Base-by-base conservation (phyloP, 1,140 invertebrate genomes). In the Drosophila pachea region DNA sequence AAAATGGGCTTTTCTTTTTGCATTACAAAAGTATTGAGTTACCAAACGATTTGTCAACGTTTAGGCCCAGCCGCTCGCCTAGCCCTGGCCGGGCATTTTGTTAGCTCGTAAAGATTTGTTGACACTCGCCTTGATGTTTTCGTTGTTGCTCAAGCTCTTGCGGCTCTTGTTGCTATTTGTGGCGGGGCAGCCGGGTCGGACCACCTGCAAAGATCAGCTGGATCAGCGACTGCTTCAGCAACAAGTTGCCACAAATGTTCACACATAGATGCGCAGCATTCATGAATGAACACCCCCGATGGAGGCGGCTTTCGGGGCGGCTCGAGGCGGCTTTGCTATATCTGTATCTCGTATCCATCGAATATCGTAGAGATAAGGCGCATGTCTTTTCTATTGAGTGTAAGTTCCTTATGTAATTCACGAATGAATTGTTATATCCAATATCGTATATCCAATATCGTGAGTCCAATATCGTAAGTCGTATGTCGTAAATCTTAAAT, bases 21-120 rank as follows among this genome's bases (percentile, higher is more conserved):
- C 78, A 81, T 81, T 81, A 82, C 76, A 84, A 84, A 78, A 84
- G 79, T 84, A 84, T 84, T 74, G 76, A 76, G 73, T 84, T 84
- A 78, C 79, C 70, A 58, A 84, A 74, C 79, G 79, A 84, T 84
- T 84, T 84, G 79, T 82, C 78, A 83, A 82, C 74, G 78, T 72
- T 82, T 81, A 81, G 78, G 61, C 55, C 42, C 56, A 68, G 54
- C 16, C 42, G 14, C 42, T 32, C 32, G 11, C 40, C 40, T 12
- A 12, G n/a, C 40, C 40, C 11, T 12, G 67, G 43, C 22, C 72
- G 69, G 67, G 59, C 65, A 76, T 81, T 79, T 76, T 76, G 73
- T 79, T 69, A 42, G 63, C 76, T 78, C 76, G 77, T 79, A 81
- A 81, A 79, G 77, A 66, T 81, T 81, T 81, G 77, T 81, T 81